Evolutionary conservation across 2,797 vertebrate species (phyloP).

Genomic region (Eupleurogrammus muticus): DNA sequence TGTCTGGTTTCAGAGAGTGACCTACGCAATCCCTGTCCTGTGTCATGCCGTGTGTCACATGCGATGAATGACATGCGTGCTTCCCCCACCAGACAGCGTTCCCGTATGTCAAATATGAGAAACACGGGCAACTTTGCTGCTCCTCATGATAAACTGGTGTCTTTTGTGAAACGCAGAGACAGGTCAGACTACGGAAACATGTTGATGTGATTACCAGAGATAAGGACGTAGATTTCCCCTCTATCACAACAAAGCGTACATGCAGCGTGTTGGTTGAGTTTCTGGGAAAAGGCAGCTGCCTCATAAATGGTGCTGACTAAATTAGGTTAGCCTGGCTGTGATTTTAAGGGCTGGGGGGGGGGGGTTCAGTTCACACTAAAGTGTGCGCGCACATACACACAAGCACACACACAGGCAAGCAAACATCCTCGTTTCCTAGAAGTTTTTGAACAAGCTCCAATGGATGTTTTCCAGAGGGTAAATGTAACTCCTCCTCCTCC

Average conservation of each 20-base stretch:
- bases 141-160: slow-evolving; percentile 34
- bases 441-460: slow-evolving; percentile 76
- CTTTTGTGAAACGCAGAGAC: slow-evolving; percentile 22
- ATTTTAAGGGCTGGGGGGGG: no score
- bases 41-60: slow-evolving; percentile 4
- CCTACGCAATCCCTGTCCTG: not conserved
- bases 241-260: slow-evolving; percentile 23
- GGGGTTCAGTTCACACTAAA: slow-evolving; percentile 28
- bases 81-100: not conserved
- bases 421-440: slow-evolving; percentile 85
- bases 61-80: slow-evolving; percentile 8
- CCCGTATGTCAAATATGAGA: slow-evolving; percentile 39
- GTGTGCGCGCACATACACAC: slow-evolving; percentile 9
- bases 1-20: not conserved
- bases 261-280: slow-evolving; percentile 30
- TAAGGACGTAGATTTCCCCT: slow-evolving; percentile 51
- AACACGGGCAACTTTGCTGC: slow-evolving; percentile 24
- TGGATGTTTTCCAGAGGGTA: slow-evolving; percentile 63
- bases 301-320: slow-evolving; percentile 61
- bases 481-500: slow-evolving; percentile 35
- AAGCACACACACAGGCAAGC: slow-evolving; percentile 59
- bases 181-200: slow-evolving; percentile 42
- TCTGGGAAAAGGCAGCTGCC: slow-evolving; percentile 24
- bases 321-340: slow-evolving; percentile 54
- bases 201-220: slow-evolving; percentile 50